Percentiles rank a stretch among this genome's conserved stretches.
Conservation (phyloP, 2,113 vertebrate genomes). For the Indicator maculatus region DNA sequence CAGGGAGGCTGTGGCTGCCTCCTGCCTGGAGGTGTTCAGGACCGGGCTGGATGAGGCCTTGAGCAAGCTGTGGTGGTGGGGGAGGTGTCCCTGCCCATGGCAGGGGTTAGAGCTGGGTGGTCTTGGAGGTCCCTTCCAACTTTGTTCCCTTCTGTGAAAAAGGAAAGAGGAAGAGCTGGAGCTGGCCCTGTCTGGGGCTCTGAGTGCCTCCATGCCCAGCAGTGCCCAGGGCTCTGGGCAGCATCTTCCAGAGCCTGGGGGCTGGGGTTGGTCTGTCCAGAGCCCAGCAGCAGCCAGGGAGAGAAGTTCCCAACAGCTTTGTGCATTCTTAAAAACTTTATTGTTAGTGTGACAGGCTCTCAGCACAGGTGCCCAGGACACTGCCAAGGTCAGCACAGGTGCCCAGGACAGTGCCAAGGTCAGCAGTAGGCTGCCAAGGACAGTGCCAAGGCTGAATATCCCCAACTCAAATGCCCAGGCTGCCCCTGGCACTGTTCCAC, state of each 20-base stretch:
- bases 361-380: neutral
- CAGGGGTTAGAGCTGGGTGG: too few relatives aligned
- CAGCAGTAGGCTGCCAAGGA: neutral
- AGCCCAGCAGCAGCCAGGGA: neutral
- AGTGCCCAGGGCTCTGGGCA: too few relatives aligned
- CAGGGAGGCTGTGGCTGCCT: too few relatives aligned
- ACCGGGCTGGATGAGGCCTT: too few relatives aligned
- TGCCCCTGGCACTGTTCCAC: neutral
- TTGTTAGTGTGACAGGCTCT: slow-evolving; percentile 40
- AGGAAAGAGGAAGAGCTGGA: neutral
- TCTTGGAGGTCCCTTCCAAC: too few relatives aligned
- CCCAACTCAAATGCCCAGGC: neutral
- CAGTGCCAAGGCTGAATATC: slow-evolving; percentile 21
- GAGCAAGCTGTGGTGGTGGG: too few relatives aligned
- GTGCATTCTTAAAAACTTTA: slow-evolving; percentile 34
- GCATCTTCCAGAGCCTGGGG: too few relatives aligned
- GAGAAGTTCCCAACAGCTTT: neutral
- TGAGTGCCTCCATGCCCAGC: neutral
- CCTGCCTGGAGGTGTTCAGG: too few relatives aligned
- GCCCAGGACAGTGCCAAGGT: neutral
- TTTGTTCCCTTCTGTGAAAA: neutral
- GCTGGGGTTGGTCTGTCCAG: neutral
- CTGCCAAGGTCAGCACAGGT: slow-evolving; percentile 8
- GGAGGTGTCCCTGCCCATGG: too few relatives aligned
- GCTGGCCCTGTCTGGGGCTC: fast-evolving